These are phyloP conservation scores for Rhabdomys dilectus DNA, from an alignment of 2,113 vertebrate genomes.

Conservation along the genomic window DNA sequence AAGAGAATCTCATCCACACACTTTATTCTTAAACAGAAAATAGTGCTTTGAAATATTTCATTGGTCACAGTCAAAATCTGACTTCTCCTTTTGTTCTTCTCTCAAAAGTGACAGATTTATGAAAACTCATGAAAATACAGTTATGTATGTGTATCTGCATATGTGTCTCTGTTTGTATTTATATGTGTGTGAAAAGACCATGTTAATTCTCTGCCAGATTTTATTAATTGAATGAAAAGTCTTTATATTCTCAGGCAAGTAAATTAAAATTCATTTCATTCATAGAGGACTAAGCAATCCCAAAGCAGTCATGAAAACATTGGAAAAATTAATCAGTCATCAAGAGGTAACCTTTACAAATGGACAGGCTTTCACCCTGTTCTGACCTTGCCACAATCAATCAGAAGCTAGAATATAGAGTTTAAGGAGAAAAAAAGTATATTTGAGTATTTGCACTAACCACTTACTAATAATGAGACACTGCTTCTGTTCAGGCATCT, in stretches of 20 bases:
- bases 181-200: background rate
- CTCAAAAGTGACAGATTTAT: background rate
- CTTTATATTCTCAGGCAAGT: background rate
- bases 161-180: background rate
- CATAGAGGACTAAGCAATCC: background rate
- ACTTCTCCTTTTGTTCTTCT: background rate
- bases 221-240: conserved; percentile 51
- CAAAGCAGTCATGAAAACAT: background rate
- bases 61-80: background rate
- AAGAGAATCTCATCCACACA: background rate
- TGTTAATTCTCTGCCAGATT: conserved; percentile 5
- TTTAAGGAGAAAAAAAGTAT: conserved; percentile 31
- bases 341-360: conserved; percentile 13
- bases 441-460: background rate
- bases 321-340: background rate
- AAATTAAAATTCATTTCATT: conserved; percentile 48
- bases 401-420: background rate
- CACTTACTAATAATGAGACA: background rate
- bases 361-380: background rate
- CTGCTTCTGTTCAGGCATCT: background rate
- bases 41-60: background rate
- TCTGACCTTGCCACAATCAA: background rate
- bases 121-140: background rate
- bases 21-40: conserved; percentile 43
- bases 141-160: background rate